Conservation (phyloP, 2,797 vertebrate genomes). For the Falco rusticolus region DNA sequence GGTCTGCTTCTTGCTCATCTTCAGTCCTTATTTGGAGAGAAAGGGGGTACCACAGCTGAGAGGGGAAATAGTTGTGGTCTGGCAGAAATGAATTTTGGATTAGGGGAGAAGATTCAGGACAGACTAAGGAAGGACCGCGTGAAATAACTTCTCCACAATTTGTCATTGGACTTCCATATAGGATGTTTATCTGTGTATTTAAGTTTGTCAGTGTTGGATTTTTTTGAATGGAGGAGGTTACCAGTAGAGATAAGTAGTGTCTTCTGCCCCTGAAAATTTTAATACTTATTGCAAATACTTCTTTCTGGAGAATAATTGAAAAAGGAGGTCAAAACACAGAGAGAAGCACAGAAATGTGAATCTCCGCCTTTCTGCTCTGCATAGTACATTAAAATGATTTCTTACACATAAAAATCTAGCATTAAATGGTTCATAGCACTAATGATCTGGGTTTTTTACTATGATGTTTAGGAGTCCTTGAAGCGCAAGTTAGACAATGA, state of each 20-base stretch:
- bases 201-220: not conserved
- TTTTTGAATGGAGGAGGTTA: not conserved
- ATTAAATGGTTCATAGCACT: not conserved
- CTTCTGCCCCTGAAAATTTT: not conserved
- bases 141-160: not conserved
- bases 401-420: not conserved
- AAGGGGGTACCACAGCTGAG: not conserved
- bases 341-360: not conserved
- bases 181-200: not conserved
- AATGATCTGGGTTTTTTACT: not conserved
- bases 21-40: not conserved
- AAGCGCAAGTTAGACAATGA: not conserved
- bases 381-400: not conserved
- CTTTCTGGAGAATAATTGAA: not conserved
- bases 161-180: not conserved
- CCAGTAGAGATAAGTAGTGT: not conserved
- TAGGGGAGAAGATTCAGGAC: not conserved
- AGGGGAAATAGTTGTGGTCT: not conserved
- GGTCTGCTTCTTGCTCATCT: not conserved
- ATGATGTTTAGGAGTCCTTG: not conserved
- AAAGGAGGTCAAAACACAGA: not conserved
- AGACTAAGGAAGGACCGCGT: not conserved
- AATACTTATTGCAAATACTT: not conserved
- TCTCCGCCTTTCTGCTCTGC: not conserved
- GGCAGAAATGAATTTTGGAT: not conserved